phyloP scores from a whole-genome alignment of 2,113 vertebrate species.

The Pseudopodoces humilis region DNA sequence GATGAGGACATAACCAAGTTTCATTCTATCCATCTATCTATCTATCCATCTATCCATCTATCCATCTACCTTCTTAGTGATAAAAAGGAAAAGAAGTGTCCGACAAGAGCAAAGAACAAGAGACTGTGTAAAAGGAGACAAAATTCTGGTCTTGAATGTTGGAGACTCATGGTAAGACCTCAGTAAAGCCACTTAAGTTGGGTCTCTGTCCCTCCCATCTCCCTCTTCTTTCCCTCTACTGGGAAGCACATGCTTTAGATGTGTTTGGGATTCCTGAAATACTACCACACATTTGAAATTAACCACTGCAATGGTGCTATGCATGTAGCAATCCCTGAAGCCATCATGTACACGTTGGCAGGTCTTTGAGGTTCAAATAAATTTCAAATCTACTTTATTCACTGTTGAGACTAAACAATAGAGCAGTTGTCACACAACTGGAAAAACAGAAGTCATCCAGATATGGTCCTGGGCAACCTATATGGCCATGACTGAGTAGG shows the following conservation, averaged over 20 bases:
- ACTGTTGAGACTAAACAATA: background rate
- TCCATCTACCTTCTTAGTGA: background rate
- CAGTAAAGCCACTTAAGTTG: background rate
- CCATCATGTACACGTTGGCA: background rate
- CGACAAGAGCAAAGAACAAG: background rate
- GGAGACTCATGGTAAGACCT: background rate
- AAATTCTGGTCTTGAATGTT: background rate
- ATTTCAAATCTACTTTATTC: background rate
- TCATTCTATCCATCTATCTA: background rate
- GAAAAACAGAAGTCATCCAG: background rate
- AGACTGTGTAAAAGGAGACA: background rate
- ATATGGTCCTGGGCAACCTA: background rate
- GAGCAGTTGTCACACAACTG: background rate
- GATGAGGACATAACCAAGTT: background rate
- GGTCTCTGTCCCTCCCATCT: background rate
- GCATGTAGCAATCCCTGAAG: background rate
- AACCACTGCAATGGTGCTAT: background rate
- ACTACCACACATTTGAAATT: background rate
- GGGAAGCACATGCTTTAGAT: background rate
- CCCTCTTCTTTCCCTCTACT: background rate
- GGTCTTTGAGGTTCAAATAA: background rate
- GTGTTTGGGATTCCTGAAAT: background rate
- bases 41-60: background rate
- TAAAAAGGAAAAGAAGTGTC: background rate
- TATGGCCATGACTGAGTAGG: background rate